Conservation (phyloP, 2,113 vertebrate genomes). For the Mustela nigripes region DNA sequence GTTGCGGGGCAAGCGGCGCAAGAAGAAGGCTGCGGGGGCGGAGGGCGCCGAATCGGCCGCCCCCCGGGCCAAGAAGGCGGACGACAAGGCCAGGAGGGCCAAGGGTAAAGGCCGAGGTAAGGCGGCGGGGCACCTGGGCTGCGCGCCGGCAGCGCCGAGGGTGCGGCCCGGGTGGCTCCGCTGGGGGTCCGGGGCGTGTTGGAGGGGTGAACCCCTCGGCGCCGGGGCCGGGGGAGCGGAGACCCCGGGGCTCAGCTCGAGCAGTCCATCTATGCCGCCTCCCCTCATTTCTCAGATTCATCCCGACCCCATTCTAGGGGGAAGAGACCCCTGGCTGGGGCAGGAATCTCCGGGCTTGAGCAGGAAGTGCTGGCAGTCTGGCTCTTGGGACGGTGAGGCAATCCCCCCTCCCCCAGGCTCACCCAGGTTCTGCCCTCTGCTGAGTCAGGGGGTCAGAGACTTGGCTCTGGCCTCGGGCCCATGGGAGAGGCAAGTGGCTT, state of each 20-base stretch:
- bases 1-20: constrained; percentile 91
- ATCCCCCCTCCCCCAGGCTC: background rate
- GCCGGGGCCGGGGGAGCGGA: too few relatives aligned
- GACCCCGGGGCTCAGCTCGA: background rate
- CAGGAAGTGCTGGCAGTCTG: constrained; percentile 51
- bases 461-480: constrained; percentile 77
- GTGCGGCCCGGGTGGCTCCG: background rate
- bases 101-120: constrained; percentile 80
- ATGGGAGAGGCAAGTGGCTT: constrained; percentile 70
- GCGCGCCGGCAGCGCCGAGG: background rate
- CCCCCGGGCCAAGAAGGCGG: constrained; percentile 80
- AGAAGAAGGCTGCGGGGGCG: constrained; percentile 82
- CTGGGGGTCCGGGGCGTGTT: background rate
- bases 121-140: constrained; percentile 69
- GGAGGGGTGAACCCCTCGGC: background rate
- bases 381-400: background rate
- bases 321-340: constrained; percentile 3
- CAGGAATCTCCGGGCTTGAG: background rate
- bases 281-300: background rate
- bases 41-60: constrained; percentile 69
- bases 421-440: constrained; percentile 76
- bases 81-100: constrained; percentile 81
- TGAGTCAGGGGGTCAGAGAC: constrained; percentile 88
- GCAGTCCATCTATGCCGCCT: background rate
- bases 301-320: background rate